Percentiles rank a stretch among this genome's conserved stretches.
These are phyloP conservation scores for Drosophila anomalata DNA, from an alignment of 2,888 invertebrate species.

Conservation along the genomic window DNA sequence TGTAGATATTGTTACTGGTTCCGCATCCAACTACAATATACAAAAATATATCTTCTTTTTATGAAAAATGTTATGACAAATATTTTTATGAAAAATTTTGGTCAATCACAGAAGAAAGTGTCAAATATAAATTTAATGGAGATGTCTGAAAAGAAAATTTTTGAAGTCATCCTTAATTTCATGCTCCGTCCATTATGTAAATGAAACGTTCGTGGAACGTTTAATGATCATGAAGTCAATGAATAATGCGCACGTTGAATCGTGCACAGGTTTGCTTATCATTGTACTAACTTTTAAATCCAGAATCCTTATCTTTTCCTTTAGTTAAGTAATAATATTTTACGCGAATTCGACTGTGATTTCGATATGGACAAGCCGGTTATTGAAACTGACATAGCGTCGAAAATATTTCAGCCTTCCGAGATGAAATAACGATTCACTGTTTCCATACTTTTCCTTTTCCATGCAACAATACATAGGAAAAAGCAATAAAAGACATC, in stretches of 20 bases:
- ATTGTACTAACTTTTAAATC: not conserved
- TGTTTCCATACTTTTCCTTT: too few relatives aligned
- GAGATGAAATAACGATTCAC: too few relatives aligned
- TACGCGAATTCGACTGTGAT: not conserved
- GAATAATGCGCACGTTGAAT: not conserved
- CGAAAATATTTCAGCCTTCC: too few relatives aligned
- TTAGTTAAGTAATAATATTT: not conserved
- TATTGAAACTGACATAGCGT: not conserved
- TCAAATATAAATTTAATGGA: not conserved
- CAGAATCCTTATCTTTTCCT: not conserved
- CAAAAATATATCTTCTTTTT: conserved; percentile 12
- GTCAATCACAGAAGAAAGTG: too few relatives aligned
- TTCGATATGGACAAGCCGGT: not conserved
- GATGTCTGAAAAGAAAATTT: not conserved
- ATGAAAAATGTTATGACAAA: not conserved
- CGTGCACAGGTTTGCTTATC: conserved; percentile 3
- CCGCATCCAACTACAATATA: conserved; percentile 23
- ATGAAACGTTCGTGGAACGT: not conserved
- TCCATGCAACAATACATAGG: too few relatives aligned
- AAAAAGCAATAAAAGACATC: too few relatives aligned
- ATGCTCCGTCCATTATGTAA: conserved; percentile 6
- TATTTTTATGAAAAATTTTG: too few relatives aligned
- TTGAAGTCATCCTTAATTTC: not conserved
- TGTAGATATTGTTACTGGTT: conserved; percentile 18
- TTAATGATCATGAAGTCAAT: conserved; percentile 13